phyloP scores from a whole-genome alignment of 2,113 vertebrate genomes.

The Myrmecobius fasciatus region DNA sequence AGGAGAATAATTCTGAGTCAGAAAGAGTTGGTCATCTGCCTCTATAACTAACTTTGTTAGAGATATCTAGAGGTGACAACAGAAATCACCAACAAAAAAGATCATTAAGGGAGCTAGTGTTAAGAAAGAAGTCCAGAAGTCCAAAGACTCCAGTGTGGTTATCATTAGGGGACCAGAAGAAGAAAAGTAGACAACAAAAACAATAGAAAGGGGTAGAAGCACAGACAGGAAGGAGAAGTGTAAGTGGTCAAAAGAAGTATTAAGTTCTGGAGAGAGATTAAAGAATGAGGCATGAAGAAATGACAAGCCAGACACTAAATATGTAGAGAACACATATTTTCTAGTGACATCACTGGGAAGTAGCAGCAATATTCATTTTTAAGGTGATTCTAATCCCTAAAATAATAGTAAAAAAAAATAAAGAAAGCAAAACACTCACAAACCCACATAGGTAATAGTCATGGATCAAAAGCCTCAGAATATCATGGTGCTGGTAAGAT shows the following conservation, averaged over 20 bases:
- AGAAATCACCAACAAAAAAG: not conserved
- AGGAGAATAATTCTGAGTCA: not conserved
- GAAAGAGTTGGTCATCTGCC: not conserved
- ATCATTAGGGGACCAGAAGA: not conserved
- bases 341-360: not conserved
- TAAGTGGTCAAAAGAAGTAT: not conserved
- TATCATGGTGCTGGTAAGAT: not conserved
- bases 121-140: not conserved
- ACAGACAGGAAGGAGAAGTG: not conserved
- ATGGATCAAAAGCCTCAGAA: not conserved
- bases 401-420: not conserved
- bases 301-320: not conserved
- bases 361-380: slow-evolving; percentile 12
- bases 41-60: not conserved
- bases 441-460: not conserved
- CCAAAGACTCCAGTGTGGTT: not conserved
- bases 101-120: not conserved
- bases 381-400: not conserved
- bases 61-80: not conserved
- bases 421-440: not conserved
- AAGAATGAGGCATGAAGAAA: not conserved
- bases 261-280: not conserved
- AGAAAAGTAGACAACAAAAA: not conserved
- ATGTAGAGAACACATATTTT: slow-evolving; percentile 24
- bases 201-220: not conserved